These are phyloP conservation scores for Zoroaster sp. DNA, from an alignment of 53 echinoderm and acorn worm species.

Conservation along the genomic window DNA sequence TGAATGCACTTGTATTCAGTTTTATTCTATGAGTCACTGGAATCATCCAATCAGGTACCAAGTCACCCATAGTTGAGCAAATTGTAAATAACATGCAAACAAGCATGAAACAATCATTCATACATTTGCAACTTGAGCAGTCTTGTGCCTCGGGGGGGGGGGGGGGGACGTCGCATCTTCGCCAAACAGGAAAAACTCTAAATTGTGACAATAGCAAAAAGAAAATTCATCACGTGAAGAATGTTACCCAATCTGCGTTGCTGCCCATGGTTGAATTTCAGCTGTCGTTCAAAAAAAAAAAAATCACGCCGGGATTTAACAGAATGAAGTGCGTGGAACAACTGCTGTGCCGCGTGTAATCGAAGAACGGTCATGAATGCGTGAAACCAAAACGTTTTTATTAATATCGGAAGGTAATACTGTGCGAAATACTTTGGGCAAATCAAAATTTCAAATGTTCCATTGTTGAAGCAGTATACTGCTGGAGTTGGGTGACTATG, in stretches of 20 bases:
- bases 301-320: background rate
- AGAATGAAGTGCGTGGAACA: background rate
- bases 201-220: background rate
- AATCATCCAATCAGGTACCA: background rate
- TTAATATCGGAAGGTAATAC: constrained; percentile 6
- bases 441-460: background rate
- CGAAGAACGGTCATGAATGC: background rate
- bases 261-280: background rate
- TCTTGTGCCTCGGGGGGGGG: background rate
- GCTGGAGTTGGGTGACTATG: background rate
- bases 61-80: background rate
- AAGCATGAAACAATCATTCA: background rate
- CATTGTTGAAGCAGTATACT: background rate
- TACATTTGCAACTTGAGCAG: background rate
- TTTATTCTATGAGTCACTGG: background rate
- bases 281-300: constrained; percentile 23
- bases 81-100: background rate
- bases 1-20: background rate
- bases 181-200: background rate
- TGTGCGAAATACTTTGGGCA: background rate
- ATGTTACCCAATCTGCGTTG: background rate
- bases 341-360: background rate
- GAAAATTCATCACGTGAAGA: constrained; percentile 17
- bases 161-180: background rate
- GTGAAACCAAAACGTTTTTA: constrained; percentile 33